phyloP scores from a whole-genome alignment of 1,140 invertebrate species.

The Littorina saxatilis region DNA sequence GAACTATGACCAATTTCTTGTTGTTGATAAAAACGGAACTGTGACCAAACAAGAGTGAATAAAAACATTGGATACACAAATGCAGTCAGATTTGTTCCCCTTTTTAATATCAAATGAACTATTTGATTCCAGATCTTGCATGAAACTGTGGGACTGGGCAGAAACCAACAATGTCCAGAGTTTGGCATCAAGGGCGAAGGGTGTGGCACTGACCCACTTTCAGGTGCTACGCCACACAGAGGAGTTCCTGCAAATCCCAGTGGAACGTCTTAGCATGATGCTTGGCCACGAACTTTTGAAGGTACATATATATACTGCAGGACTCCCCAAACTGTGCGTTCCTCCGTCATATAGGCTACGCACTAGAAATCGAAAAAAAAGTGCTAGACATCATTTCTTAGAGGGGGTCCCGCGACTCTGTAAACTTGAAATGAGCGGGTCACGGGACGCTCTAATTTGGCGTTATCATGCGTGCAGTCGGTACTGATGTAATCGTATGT shows the following conservation, averaged over 20 bases:
- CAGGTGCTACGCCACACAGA: slow-evolving; percentile 13
- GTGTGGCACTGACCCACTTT: slow-evolving; percentile 22
- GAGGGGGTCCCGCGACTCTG: not conserved
- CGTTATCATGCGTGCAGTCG: too few species aligned
- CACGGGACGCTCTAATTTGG: too few species aligned
- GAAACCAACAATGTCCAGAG: slow-evolving; percentile 10
- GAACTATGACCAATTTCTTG: too few species aligned
- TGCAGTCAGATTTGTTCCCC: too few species aligned
- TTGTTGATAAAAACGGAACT: too few species aligned
- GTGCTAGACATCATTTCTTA: not conserved
- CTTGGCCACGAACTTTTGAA: slow-evolving; percentile 11
- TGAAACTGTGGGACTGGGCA: slow-evolving; percentile 30
- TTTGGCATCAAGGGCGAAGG: slow-evolving; percentile 13
- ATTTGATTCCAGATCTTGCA: not conserved
- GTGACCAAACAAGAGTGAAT: too few species aligned
- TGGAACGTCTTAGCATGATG: not conserved
- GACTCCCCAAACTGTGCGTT: not conserved
- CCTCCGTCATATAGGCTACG: too few species aligned
- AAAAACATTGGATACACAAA: too few species aligned
- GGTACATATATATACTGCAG: not conserved
- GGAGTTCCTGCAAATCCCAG: slow-evolving; percentile 15
- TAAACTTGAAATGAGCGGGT: too few species aligned
- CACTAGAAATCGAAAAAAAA: not conserved
- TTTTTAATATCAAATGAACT: too few species aligned
- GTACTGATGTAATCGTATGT: too few species aligned